Percentiles rank a stretch among this genome's conserved stretches.
These are phyloP conservation scores for Acromyrmex heyeri DNA, from an alignment of 1,140 invertebrate species.

Conservation along the genomic window DNA sequence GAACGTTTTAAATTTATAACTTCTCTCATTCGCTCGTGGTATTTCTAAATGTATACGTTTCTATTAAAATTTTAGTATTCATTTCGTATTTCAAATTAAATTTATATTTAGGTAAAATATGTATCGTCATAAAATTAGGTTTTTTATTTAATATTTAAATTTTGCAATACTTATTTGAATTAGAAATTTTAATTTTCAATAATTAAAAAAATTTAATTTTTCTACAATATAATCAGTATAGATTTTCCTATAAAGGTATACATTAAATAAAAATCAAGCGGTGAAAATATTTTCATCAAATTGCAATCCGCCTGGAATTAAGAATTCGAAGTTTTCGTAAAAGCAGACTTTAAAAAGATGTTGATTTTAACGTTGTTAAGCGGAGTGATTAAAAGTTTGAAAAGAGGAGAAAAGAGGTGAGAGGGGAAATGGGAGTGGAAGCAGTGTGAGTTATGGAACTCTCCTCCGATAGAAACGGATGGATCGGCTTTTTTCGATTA, in stretches of 20 bases:
- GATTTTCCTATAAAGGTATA: neutral
- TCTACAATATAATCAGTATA: neutral
- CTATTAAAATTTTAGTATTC: too few species aligned
- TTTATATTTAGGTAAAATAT: neutral
- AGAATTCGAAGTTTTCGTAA: constrained; percentile 51
- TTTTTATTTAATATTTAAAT: neutral
- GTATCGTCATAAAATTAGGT: neutral
- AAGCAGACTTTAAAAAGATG: constrained; percentile 44
- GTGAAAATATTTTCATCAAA: constrained; percentile 16
- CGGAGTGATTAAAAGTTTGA: constrained; percentile 55
- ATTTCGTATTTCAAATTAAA: neutral
- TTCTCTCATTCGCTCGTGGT: neutral
- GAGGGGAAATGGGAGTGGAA: neutral
- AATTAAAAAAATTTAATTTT: neutral
- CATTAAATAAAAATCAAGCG: neutral
- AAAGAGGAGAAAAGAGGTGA: constrained; percentile 20
- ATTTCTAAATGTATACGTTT: neutral
- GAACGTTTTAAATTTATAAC: constrained; percentile 18
- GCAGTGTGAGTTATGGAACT: constrained; percentile 45
- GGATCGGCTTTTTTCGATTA: constrained; percentile 55
- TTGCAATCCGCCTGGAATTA: constrained; percentile 6
- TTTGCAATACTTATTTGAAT: neutral
- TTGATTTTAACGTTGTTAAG: constrained; percentile 63
- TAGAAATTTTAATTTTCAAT: too few species aligned
- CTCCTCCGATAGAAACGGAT: constrained; percentile 17